Percentiles rank a stretch among this genome's conserved stretches.
Evolutionary conservation across 23 tunicate species (phyloP).

Genomic region (Aplidium turbinatum): DNA sequence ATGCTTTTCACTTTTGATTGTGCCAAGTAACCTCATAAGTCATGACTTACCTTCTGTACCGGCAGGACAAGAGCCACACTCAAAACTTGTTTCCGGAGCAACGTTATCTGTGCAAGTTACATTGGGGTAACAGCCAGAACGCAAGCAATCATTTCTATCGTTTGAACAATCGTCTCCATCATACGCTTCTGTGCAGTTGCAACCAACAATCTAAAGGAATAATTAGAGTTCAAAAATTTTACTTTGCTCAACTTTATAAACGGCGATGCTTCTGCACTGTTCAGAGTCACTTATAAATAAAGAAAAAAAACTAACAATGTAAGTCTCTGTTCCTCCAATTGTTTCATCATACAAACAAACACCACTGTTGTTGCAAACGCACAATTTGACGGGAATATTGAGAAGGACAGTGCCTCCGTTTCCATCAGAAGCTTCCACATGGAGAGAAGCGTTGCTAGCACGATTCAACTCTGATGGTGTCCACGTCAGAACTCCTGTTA

Average conservation of each 20-base stretch:
- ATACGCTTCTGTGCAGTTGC: slow-evolving; percentile 53
- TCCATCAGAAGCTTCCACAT: slow-evolving; percentile 24
- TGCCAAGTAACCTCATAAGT: too few species aligned
- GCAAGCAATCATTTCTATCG: slow-evolving; percentile 55
- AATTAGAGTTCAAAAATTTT: too few species aligned
- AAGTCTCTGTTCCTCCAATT: slow-evolving; percentile 1
- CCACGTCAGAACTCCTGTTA: too few species aligned
- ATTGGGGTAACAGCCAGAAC: slow-evolving; percentile 31
- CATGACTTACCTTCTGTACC: slow-evolving; percentile 47
- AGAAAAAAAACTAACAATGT: slow-evolving; percentile 6
- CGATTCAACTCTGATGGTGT: too few species aligned
- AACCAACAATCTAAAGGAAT: slow-evolving; percentile 51
- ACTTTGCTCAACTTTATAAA: background rate
- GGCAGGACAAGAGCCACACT: slow-evolving; percentile 48
- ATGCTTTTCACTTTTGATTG: too few species aligned
- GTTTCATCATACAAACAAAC: slow-evolving; percentile 35
- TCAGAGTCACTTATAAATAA: background rate
- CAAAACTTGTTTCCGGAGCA: slow-evolving; percentile 48
- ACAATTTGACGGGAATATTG: slow-evolving; percentile 29
- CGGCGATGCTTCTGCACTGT: too few species aligned
- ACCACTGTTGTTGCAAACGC: slow-evolving; percentile 40
- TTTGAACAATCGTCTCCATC: slow-evolving; percentile 35
- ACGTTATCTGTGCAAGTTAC: slow-evolving; percentile 54
- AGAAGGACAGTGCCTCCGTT: slow-evolving; percentile 11
- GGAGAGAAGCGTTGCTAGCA: too few species aligned